Base-by-base conservation (phyloP, 2,797 vertebrate species). In the Lycodopsis pacificus region DNA sequence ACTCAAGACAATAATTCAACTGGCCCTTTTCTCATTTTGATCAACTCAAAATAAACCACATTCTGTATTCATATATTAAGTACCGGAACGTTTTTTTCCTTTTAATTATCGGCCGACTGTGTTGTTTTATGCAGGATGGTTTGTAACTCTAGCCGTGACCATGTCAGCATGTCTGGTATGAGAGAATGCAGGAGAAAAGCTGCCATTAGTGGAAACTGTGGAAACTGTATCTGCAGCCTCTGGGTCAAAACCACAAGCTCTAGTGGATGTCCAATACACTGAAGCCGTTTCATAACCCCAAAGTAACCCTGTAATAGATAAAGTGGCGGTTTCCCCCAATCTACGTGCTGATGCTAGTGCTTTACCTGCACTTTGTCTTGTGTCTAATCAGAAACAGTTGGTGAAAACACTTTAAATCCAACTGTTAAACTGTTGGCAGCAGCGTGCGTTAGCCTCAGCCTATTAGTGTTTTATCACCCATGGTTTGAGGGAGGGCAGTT, bases 381-480 rank as follows among this genome's bases (percentile, higher is more conserved):
- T 48, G 15, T 77, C 63, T 64, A 57, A 78, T 67, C 13, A 57
- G 19, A 57, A 42, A 25, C 64, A 65, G 62, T 49, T 69, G n/a
- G 42, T 44, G 9, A 65, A 73, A 81, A 58, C 42, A 9, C 36
- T 73, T 76, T 12, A 15, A 58, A 81, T 81, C 48, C 87, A 88
- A 79, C 80, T 89, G 81, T 70, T 65, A 56, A 85, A 80, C 65
- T 65, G 57, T 40, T 48, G 30, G 57, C 64, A 69, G n/a, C 68
- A 64, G 72, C 13, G 1, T 63, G 71, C 0, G 32, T 73, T 67
- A 74, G 62, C 71, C 71, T 65, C 71, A 75, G 76, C 67, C 83
- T 83, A 82, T 90, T 89, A 85, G 79, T 38, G 76, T 88, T 91
- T 91, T 84, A 89, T 86, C 82, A 85, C 85, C 68, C 62, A 61